These are phyloP conservation scores for Borostomias antarcticus DNA, from an alignment of 2,797 vertebrate species.

Conservation along the genomic window DNA sequence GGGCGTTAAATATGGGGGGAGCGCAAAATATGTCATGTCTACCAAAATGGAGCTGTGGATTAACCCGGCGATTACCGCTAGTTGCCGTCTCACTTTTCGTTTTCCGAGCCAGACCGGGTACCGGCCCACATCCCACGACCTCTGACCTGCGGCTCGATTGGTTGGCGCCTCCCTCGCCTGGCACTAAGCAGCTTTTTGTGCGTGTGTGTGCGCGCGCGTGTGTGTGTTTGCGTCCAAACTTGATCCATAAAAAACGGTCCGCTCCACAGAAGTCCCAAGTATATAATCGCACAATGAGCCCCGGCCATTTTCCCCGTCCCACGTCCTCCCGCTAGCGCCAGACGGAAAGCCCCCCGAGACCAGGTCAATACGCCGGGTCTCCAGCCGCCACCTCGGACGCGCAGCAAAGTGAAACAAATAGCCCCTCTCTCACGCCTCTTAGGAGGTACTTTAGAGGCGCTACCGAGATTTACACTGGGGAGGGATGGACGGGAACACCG, in stretches of 20 bases:
- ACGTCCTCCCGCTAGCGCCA: constrained; percentile 19
- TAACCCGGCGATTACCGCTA: neutral
- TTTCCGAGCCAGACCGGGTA: neutral
- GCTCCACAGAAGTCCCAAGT: neutral
- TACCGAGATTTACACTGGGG: constrained; percentile 61
- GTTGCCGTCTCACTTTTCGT: constrained; percentile 14
- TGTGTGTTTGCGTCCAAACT: neutral
- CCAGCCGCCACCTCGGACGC: constrained; percentile 27
- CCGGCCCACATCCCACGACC: neutral
- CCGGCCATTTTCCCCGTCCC: constrained; percentile 5
- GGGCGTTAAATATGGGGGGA: too few relatives aligned
- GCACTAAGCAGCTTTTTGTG: constrained; percentile 40
- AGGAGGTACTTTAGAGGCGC: constrained; percentile 45
- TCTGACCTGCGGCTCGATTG: constrained; percentile 19
- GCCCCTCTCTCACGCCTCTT: constrained; percentile 35
- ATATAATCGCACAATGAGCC: neutral
- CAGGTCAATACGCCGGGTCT: constrained; percentile 39
- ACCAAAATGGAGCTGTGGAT: too few relatives aligned
- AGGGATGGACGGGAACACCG: constrained; percentile 43
- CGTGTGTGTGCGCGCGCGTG: neutral
- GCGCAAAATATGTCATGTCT: too few relatives aligned
- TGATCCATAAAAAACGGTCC: neutral
- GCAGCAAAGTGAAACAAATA: constrained; percentile 57
- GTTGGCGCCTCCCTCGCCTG: constrained; percentile 35
- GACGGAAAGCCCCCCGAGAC: constrained; percentile 24